A percentile compares a stretch with the other conserved stretches of the same genome.
These are phyloP conservation scores for Leptobrachium leishanense DNA, from an alignment of 2,113 vertebrate species.

Conservation along the genomic window DNA sequence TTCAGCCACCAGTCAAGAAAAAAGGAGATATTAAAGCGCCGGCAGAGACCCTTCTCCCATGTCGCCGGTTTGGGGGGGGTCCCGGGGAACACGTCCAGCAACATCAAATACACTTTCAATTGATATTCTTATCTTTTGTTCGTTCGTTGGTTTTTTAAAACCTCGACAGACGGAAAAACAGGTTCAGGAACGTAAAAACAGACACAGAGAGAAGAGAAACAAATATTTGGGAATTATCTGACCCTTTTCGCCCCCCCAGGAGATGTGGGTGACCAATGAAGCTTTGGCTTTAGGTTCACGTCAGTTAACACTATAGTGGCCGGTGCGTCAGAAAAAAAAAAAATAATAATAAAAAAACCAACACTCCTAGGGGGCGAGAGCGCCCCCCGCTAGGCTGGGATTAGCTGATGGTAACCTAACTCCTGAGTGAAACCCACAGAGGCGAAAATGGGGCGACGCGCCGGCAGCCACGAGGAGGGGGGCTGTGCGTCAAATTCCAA, in stretches of 20 bases:
- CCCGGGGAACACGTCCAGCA: constrained; percentile 29
- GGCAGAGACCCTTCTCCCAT: constrained; percentile 3
- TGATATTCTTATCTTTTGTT: not conserved
- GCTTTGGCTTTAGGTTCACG: constrained; percentile 40
- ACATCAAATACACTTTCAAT: constrained; percentile 27
- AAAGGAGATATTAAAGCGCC: constrained; percentile 62
- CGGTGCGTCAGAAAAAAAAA: not conserved
- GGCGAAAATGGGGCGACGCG: constrained; percentile 32
- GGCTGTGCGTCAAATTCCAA: constrained; percentile 41
- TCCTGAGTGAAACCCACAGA: constrained; percentile 38
- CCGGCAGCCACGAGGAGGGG: constrained; percentile 12
- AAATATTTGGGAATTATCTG: constrained; percentile 25
- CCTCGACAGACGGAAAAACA: constrained; percentile 24
- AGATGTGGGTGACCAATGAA: constrained; percentile 33
- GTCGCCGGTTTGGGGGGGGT: constrained; percentile 7
- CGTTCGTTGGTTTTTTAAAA: constrained; percentile 8
- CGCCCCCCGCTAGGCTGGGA: constrained; percentile 4
- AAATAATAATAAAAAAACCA: not conserved
- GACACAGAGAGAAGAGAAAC: constrained; percentile 34
- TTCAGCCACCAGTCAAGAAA: constrained; percentile 77
- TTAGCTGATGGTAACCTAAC: constrained; percentile 43
- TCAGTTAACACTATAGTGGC: constrained; percentile 29
- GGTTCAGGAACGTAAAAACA: constrained; percentile 14
- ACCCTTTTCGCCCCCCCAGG: constrained; percentile 41
- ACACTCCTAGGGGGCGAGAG: not conserved